Evolutionary conservation across 2,797 vertebrate genomes (phyloP).

Genomic region (Coreius guichenoti): DNA sequence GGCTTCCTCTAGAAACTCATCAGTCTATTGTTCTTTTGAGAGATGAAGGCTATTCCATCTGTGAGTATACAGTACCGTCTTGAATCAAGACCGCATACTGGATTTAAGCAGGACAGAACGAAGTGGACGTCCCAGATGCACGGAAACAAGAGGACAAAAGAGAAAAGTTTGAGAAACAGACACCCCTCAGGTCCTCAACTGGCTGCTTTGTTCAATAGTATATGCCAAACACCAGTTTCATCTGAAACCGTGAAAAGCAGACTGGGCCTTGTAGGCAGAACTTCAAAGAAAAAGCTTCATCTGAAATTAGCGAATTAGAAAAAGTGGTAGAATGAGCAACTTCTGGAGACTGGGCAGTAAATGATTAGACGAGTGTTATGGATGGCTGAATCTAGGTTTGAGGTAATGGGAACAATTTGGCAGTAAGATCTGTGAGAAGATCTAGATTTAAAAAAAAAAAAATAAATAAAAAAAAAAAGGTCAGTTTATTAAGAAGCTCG

Average conservation of each 20-base stretch:
- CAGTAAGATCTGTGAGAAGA: neutral
- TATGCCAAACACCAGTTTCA: conserved; percentile 8
- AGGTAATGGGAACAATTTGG: neutral
- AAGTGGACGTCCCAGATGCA: conserved; percentile 2
- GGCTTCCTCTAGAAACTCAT: conserved; percentile 6
- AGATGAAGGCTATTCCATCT: conserved; percentile 23
- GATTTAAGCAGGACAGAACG: conserved; percentile 3
- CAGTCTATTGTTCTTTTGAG: conserved; percentile 17
- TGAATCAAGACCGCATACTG: neutral
- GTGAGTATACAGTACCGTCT: neutral
- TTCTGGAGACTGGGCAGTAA: neutral
- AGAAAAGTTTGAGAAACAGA: conserved; percentile 3
- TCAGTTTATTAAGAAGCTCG: neutral
- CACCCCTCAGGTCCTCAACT: conserved; percentile 5
- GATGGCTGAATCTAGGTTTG: neutral
- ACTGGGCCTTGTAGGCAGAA: neutral
- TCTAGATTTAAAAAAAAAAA: neutral
- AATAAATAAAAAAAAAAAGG: neutral
- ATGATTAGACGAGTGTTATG: neutral
- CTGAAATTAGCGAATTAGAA: neutral
- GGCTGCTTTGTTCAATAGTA: neutral
- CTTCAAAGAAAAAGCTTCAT: neutral
- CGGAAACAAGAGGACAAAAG: neutral
- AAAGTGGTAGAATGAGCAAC: neutral
- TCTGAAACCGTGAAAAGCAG: neutral